Evolutionary conservation across 2,888 invertebrate genomes (phyloP).

Genomic region (Chymomyza amoena): DNA sequence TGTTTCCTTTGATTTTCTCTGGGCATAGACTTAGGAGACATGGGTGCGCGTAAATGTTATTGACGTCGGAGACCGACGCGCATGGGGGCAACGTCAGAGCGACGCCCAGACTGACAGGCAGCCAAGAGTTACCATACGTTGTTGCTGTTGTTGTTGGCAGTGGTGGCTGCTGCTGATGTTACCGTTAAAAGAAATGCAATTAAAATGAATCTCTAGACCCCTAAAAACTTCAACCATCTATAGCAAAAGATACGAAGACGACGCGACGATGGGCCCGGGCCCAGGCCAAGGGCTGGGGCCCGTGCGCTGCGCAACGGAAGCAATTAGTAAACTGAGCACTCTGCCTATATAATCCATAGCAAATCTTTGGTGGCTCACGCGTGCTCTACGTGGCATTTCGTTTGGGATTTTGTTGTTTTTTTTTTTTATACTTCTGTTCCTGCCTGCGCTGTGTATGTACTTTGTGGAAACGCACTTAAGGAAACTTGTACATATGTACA

Average conservation of each 20-base stretch:
- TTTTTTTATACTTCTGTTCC: slow-evolving; percentile 14
- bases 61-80: slow-evolving; percentile 49
- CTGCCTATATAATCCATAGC: slow-evolving; percentile 59
- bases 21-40: background rate
- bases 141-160: slow-evolving; percentile 3
- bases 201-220: slow-evolving; percentile 69
- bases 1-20: background rate
- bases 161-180: slow-evolving; percentile 38
- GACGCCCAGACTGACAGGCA: slow-evolving; percentile 34
- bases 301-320: slow-evolving; percentile 65
- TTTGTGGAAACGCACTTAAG: slow-evolving; percentile 44
- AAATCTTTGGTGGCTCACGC: slow-evolving; percentile 57
- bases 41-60: slow-evolving; percentile 61
- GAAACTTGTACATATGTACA: slow-evolving; percentile 33
- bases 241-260: background rate
- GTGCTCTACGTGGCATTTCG: slow-evolving; percentile 68
- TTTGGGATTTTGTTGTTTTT: background rate
- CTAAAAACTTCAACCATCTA: slow-evolving; percentile 55
- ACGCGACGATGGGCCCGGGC: background rate
- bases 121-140: slow-evolving; percentile 31
- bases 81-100: slow-evolving; percentile 36
- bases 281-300: background rate
- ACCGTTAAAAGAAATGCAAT: slow-evolving; percentile 74
- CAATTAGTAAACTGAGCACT: slow-evolving; percentile 76
- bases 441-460: slow-evolving; percentile 25